A percentile compares a stretch with the other conserved stretches of the same genome.
Evolutionary conservation across 2,888 invertebrate genomes (phyloP).

Genomic region (Drosophila prolongata): DNA sequence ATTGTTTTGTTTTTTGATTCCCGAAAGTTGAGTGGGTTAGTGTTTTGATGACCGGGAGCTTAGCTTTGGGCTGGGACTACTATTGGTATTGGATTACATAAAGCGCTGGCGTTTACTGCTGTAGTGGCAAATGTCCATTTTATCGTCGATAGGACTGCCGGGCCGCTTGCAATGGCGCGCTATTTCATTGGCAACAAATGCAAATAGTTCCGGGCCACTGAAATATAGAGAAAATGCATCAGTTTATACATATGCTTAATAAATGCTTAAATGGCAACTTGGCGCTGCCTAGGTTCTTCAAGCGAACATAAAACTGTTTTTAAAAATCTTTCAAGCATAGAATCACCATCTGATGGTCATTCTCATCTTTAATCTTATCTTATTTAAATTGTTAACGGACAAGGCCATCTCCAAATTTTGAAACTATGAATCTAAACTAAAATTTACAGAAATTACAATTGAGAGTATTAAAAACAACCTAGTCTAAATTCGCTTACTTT

Average conservation of each 20-base stretch:
- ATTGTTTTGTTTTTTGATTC: neutral
- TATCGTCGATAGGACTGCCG: constrained; percentile 89
- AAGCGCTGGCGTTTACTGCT: constrained; percentile 89
- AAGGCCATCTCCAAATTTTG: too few relatives aligned
- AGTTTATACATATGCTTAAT: neutral
- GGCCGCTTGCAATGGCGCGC: constrained; percentile 90
- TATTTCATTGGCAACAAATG: constrained; percentile 90
- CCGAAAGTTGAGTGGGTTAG: constrained; percentile 17
- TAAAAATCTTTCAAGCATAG: too few relatives aligned
- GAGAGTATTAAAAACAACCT: too few relatives aligned
- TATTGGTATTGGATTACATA: constrained; percentile 85
- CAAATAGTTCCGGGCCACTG: constrained; percentile 87
- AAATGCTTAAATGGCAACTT: neutral
- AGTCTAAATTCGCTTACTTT: too few relatives aligned
- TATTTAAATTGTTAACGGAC: too few relatives aligned
- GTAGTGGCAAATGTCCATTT: constrained; percentile 91
- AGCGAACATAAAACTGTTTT: too few relatives aligned
- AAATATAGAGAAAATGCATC: neutral
- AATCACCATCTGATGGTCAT: too few relatives aligned
- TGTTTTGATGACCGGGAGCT: constrained; percentile 5
- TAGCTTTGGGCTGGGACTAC: constrained; percentile 14
- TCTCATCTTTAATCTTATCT: too few relatives aligned
- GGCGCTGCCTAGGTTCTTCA: too few relatives aligned
- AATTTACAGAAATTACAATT: too few relatives aligned
- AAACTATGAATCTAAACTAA: too few relatives aligned